Conservation (phyloP, 2,113 vertebrate species). For the Oophaga pumilio region DNA sequence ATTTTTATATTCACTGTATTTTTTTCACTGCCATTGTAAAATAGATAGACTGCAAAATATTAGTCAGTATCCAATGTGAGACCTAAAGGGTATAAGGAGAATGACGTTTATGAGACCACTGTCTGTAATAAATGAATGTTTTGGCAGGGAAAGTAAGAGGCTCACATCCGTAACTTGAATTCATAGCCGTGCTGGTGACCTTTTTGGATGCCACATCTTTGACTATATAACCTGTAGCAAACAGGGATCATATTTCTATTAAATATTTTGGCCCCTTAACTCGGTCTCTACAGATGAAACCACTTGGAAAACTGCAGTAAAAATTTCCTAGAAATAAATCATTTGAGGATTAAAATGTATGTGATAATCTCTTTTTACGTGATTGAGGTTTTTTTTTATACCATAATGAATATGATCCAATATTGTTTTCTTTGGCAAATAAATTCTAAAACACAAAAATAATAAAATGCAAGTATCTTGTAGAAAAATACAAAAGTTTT, state of each 20-base stretch:
- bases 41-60: constrained; percentile 17
- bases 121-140: constrained; percentile 35
- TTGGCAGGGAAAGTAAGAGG: constrained; percentile 8
- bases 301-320: neutral
- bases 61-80: constrained; percentile 29
- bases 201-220: constrained; percentile 6
- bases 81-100: neutral
- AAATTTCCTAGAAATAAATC: constrained; percentile 7
- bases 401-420: constrained; percentile 71
- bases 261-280: neutral
- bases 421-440: constrained; percentile 76
- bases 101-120: constrained; percentile 39
- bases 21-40: constrained; percentile 39
- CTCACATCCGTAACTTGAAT: neutral
- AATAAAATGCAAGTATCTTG: constrained; percentile 78
- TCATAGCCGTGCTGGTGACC: neutral
- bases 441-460: constrained; percentile 72
- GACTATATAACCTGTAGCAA: neutral
- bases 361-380: constrained; percentile 66
- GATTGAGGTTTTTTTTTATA: constrained; percentile 68
- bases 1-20: constrained; percentile 37
- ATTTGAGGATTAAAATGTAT: neutral
- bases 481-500: constrained; percentile 85
- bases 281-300: neutral
- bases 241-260: neutral